phyloP scores from a whole-genome alignment of 2,888 invertebrate genomes.

The Micoletzkya japonica region DNA sequence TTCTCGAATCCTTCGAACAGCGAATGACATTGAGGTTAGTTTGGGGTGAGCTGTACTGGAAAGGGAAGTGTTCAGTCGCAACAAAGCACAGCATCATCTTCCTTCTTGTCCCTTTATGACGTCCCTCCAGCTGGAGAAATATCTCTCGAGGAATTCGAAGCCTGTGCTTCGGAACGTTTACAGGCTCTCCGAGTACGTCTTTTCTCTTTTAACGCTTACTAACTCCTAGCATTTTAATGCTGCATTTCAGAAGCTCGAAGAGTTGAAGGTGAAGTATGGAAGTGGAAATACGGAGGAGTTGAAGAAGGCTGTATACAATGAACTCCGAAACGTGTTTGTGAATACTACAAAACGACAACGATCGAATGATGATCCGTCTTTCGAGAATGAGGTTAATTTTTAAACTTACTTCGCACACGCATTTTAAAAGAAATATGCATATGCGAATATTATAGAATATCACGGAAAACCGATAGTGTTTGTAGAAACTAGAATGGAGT shows the following conservation, averaged over 20 bases:
- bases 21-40: not conserved
- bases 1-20: slow-evolving; percentile 7
- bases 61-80: not conserved
- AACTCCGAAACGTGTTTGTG: slow-evolving; percentile 2
- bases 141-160: slow-evolving; percentile 54
- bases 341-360: not conserved
- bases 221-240: not conserved
- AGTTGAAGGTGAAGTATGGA: slow-evolving; percentile 10
- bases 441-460: no score
- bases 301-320: not conserved
- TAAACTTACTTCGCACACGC: no score
- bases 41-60: not conserved
- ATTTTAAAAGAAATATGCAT: not conserved
- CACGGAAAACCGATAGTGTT: no score
- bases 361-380: not conserved
- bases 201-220: not conserved
- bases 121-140: slow-evolving; percentile 50
- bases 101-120: slow-evolving; percentile 40
- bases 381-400: no score
- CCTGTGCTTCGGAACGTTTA: slow-evolving; percentile 50
- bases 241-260: slow-evolving; percentile 21
- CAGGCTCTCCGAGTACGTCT: slow-evolving; percentile 39
- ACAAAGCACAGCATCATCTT: not conserved
- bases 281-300: slow-evolving; percentile 2
- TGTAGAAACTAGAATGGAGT: no score